These are phyloP conservation scores for Drosophila phalerata DNA, from an alignment of 2,888 invertebrate species.

Conservation along the genomic window DNA sequence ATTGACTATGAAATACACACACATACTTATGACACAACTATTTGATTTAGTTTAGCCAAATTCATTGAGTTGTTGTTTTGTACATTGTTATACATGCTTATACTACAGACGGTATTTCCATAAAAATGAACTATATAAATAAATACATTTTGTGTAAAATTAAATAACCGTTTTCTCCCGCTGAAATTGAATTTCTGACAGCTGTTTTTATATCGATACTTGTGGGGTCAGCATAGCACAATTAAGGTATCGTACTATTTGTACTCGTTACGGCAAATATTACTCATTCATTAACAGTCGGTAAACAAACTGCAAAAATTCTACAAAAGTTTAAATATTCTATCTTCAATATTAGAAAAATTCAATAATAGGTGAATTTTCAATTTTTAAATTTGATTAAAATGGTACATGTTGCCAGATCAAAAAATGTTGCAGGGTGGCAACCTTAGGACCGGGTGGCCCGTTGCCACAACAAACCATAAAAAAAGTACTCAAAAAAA, in stretches of 20 bases:
- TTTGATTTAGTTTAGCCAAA: conserved; percentile 73
- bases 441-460: too few species aligned
- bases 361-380: too few species aligned
- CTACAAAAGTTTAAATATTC: too few species aligned
- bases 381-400: too few species aligned
- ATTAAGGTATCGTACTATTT: not conserved
- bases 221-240: too few species aligned
- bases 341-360: too few species aligned
- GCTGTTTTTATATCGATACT: not conserved
- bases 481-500: not conserved
- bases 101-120: conserved; percentile 46
- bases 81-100: conserved; percentile 79
- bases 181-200: not conserved
- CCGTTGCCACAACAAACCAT: conserved; percentile 59
- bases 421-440: too few species aligned
- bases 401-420: too few species aligned
- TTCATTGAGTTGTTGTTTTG: conserved; percentile 77
- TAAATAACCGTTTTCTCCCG: not conserved
- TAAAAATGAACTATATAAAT: conserved; percentile 56
- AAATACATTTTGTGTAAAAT: conserved; percentile 48
- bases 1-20: conserved; percentile 54
- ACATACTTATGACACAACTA: conserved; percentile 47
- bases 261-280: conserved; percentile 1
- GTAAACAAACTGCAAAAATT: too few species aligned
- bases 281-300: too few species aligned